Percentiles rank a stretch among this genome's conserved stretches.
phyloP scores from a whole-genome alignment of 2,113 vertebrate species.

The Elachura formosa region DNA sequence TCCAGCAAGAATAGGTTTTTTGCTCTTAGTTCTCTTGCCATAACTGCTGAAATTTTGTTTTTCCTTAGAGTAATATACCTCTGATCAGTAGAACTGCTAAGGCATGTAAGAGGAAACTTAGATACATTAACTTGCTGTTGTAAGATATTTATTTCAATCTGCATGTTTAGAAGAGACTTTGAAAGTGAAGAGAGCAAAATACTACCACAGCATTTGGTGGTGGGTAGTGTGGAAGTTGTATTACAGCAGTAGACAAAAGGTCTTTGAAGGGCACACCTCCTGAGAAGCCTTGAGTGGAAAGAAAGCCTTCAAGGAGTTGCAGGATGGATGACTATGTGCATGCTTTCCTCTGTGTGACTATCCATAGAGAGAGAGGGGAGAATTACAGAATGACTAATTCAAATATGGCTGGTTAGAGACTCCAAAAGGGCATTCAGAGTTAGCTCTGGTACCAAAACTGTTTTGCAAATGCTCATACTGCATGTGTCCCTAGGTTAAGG shows the following conservation, averaged over 20 bases:
- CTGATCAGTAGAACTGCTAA: not conserved
- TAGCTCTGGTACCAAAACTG: not conserved
- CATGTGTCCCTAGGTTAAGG: constrained; percentile 1
- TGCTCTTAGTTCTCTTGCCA: not conserved
- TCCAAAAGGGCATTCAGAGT: not conserved
- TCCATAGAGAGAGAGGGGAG: not conserved
- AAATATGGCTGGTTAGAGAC: not conserved
- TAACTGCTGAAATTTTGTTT: not conserved
- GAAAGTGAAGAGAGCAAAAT: not conserved
- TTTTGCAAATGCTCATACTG: not conserved
- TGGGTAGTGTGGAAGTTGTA: not conserved
- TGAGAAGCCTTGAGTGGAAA: not conserved
- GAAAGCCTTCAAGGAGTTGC: not conserved
- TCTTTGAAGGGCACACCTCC: not conserved
- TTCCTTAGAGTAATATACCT: not conserved
- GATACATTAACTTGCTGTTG: not conserved
- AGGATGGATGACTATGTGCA: not conserved
- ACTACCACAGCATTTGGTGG: not conserved
- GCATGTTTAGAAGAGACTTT: not conserved
- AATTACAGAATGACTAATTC: not conserved
- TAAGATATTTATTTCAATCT: not conserved
- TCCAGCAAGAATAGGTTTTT: not conserved
- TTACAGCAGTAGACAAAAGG: not conserved
- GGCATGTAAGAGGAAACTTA: not conserved
- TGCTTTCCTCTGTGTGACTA: not conserved